A percentile compares a stretch with the other conserved stretches of the same genome.
phyloP scores from a whole-genome alignment of 2,888 invertebrate genomes.

The Diaprepes abbreviatus region DNA sequence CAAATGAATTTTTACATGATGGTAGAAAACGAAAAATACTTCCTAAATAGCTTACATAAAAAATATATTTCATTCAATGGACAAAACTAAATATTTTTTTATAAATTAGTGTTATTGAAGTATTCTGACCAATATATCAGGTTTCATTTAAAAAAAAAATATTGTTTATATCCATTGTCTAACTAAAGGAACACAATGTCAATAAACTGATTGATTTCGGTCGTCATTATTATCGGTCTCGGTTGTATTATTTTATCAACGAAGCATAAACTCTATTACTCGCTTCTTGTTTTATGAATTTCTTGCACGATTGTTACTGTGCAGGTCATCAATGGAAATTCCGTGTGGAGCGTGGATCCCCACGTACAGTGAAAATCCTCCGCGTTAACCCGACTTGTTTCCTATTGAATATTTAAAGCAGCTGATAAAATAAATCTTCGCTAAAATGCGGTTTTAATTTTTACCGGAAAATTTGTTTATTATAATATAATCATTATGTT shows the following conservation, averaged over 20 bases:
- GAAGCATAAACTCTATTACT: constrained; percentile 18
- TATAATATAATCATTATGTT: background rate
- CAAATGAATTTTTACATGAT: too few relatives aligned
- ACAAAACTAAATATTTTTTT: too few relatives aligned
- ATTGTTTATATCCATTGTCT: too few relatives aligned
- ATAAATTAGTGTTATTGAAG: too few relatives aligned
- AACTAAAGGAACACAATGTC: background rate
- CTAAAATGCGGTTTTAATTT: background rate
- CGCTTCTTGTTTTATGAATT: constrained; percentile 1
- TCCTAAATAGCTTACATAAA: too few relatives aligned
- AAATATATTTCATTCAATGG: too few relatives aligned
- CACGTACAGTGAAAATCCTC: constrained; percentile 28
- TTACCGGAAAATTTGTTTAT: background rate
- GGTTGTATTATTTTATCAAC: constrained; percentile 4
- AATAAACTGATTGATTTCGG: constrained; percentile 3
- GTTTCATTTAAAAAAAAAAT: too few relatives aligned
- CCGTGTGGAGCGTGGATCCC: constrained; percentile 32
- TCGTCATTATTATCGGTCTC: constrained; percentile 5
- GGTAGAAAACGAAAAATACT: too few relatives aligned
- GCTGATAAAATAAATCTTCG: constrained; percentile 2
- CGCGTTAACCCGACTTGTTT: background rate
- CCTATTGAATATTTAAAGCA: constrained; percentile 6
- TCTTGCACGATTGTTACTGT: constrained; percentile 24
- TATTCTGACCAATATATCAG: too few relatives aligned
- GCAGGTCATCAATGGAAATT: constrained; percentile 11